Percentiles rank a stretch among this genome's conserved stretches.
phyloP scores from a whole-genome alignment of 37 sponge, comb jelly and placozoan genomes.

The Trichoplax adhaerens region DNA sequence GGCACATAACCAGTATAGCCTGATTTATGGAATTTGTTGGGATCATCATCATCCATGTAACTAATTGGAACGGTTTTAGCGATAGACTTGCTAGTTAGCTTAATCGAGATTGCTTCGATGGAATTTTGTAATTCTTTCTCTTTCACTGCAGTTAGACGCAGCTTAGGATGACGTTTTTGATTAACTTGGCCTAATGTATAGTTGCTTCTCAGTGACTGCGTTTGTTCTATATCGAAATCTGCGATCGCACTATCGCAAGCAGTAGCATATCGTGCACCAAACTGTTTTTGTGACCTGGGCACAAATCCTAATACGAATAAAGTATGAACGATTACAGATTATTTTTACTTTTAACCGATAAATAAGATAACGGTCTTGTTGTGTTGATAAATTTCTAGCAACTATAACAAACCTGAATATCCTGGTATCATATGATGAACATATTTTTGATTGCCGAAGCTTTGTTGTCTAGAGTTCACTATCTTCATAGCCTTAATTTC shows the following conservation, averaged over 20 bases:
- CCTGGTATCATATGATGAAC: conserved; percentile 77
- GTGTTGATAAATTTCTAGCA: neutral
- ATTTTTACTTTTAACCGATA: neutral
- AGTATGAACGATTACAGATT: neutral
- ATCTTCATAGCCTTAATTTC: conserved; percentile 3
- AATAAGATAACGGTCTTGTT: neutral
- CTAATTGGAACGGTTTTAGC: conserved; percentile 3
- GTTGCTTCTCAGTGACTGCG: conserved; percentile 20
- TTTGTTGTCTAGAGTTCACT: conserved; percentile 11
- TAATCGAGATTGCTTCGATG: conserved; percentile 3
- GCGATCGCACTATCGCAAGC: conserved; percentile 62
- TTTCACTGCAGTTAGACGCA: neutral
- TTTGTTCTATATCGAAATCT: conserved; percentile 53
- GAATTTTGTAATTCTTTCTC: conserved; percentile 1
- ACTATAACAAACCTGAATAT: conserved; percentile 49
- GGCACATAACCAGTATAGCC: conserved; percentile 96
- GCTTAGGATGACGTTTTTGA: conserved; percentile 11
- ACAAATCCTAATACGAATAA: conserved; percentile 42
- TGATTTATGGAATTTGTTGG: conserved; percentile 38
- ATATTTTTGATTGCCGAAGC: conserved; percentile 66
- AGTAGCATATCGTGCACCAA: conserved; percentile 79
- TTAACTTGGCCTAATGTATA: conserved; percentile 10
- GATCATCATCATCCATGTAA: neutral
- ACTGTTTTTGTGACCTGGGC: conserved; percentile 68
- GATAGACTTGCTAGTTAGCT: neutral